These are phyloP conservation scores for Ypsolopha sequella DNA, from an alignment of 2,888 invertebrate species.

Conservation along the genomic window DNA sequence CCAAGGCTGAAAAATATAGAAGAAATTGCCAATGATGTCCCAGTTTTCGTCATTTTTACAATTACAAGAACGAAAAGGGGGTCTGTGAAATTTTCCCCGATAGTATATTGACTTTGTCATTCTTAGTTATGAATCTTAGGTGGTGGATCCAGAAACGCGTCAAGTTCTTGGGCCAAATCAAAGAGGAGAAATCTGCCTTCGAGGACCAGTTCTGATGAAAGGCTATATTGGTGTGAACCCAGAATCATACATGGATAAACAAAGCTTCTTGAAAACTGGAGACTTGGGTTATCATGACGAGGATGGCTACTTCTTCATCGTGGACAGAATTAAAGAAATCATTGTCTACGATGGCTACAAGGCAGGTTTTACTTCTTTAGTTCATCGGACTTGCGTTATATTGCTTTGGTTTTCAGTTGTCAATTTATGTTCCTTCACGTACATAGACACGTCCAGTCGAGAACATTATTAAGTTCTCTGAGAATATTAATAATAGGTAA, in stretches of 20 bases:
- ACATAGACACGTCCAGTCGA: too few species aligned
- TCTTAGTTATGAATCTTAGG: conserved; percentile 31
- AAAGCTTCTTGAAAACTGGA: conserved; percentile 41
- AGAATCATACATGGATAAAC: conserved; percentile 31
- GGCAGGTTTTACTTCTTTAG: conserved; percentile 20
- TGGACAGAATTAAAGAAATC: conserved; percentile 40
- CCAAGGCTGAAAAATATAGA: too few species aligned
- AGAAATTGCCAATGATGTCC: too few species aligned
- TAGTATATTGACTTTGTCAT: conserved; percentile 16
- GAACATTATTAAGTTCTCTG: too few species aligned
- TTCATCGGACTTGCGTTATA: too few species aligned
- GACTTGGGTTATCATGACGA: conserved; percentile 45
- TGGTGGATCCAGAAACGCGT: conserved; percentile 52
- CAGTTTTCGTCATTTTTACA: too few species aligned
- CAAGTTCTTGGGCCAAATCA: conserved; percentile 49
- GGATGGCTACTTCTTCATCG: conserved; percentile 37
- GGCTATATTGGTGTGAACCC: conserved; percentile 40
- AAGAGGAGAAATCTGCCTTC: conserved; percentile 47
- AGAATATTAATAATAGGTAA: too few species aligned
- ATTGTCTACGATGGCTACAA: conserved; percentile 32
- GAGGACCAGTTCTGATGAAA: conserved; percentile 43
- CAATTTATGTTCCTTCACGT: too few species aligned
- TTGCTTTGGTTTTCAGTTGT: too few species aligned
- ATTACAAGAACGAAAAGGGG: too few species aligned
- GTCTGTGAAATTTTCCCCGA: not conserved